Conservation (phyloP, 2,113 vertebrate genomes). For the Cephalophus harveyi region DNA sequence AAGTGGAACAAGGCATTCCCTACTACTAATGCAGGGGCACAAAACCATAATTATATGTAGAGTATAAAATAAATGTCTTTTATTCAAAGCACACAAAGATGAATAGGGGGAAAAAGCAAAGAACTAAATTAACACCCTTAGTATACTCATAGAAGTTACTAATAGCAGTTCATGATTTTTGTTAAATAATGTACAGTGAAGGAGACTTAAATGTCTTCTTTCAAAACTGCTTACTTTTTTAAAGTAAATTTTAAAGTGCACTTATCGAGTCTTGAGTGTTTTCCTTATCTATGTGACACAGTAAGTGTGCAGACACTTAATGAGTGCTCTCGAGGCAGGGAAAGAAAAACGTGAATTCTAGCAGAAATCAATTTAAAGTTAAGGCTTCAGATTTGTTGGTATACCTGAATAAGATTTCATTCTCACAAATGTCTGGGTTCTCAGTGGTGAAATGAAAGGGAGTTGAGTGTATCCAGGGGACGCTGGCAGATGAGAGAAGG, state of each 20-base stretch:
- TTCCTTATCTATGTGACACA: neutral
- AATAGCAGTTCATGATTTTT: constrained; percentile 19
- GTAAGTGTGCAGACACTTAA: neutral
- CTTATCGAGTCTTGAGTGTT: neutral
- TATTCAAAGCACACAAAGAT: neutral
- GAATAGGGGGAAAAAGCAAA: neutral
- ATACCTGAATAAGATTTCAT: neutral
- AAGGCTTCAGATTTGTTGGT: neutral
- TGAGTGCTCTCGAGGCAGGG: neutral
- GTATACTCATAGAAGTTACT: neutral
- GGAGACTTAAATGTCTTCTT: constrained; percentile 31
- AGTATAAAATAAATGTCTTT: constrained; percentile 14
- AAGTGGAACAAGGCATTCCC: neutral
- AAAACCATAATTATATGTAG: constrained; percentile 26
- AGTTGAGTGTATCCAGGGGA: neutral
- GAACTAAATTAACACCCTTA: neutral
- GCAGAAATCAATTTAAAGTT: neutral
- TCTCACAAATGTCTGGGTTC: neutral
- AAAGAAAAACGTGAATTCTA: constrained; percentile 11
- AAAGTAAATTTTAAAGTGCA: constrained; percentile 5
- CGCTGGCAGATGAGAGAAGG: neutral
- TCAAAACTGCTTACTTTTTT: neutral
- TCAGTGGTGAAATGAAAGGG: neutral
- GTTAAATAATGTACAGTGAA: constrained; percentile 33
- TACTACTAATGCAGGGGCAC: neutral